These are phyloP conservation scores for Baronia brevicornis DNA, from an alignment of 2,888 invertebrate species.

Conservation along the genomic window DNA sequence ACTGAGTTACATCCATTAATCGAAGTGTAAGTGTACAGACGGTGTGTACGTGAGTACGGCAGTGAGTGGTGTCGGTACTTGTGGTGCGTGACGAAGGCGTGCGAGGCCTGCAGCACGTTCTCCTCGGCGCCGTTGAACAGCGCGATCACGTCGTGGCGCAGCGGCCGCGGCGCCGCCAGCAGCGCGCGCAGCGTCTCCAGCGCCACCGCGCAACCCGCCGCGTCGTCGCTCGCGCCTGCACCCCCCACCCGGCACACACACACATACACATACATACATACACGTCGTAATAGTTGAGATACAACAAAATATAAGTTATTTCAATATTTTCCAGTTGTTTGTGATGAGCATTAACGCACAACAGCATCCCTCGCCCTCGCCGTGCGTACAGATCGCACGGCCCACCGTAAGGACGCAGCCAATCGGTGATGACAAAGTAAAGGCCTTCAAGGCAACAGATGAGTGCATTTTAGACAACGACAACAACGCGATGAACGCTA, in stretches of 20 bases:
- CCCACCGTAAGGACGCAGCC: no score
- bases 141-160: slow-evolving; percentile 86
- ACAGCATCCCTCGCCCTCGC: no score
- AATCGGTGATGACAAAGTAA: no score
- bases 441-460: no score
- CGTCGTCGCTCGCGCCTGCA: slow-evolving; percentile 91
- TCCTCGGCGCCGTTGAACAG: slow-evolving; percentile 95
- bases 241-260: not conserved
- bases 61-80: slow-evolving; percentile 34
- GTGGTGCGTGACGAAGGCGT: slow-evolving; percentile 94
- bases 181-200: slow-evolving; percentile 86
- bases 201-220: slow-evolving; percentile 91
- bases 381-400: no score
- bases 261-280: not conserved
- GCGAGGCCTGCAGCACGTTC: slow-evolving; percentile 88
- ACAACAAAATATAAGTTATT: not conserved
- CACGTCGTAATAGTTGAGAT: not conserved
- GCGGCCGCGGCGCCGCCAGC: slow-evolving; percentile 70
- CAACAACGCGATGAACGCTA: no score
- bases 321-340: no score
- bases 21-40: not conserved
- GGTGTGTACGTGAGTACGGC: slow-evolving; percentile 4
- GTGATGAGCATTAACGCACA: no score
- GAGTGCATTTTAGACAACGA: no score
- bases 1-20: no score